Evolutionary conservation across 2,113 vertebrate species (phyloP).

Genomic region (Eolophus roseicapilla): DNA sequence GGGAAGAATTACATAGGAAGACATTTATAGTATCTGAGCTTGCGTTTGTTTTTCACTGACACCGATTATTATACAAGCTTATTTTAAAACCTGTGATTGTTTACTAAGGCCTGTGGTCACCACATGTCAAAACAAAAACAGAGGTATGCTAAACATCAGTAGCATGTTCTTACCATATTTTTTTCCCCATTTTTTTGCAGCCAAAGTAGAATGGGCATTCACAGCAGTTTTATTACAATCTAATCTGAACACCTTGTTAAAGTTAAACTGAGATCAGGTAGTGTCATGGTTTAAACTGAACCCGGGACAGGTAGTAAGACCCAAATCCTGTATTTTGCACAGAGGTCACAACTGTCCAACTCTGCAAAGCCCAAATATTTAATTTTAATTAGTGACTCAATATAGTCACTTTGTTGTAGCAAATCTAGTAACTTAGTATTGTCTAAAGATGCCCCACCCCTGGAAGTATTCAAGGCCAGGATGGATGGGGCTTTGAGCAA

Average conservation of each 20-base stretch:
- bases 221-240: background rate
- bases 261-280: background rate
- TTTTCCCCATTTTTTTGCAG: background rate
- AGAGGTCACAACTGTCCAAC: background rate
- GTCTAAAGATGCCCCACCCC: background rate
- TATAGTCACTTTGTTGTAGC: background rate
- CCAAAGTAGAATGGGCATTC: background rate
- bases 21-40: conserved; percentile 17
- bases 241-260: background rate
- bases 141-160: background rate
- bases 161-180: background rate
- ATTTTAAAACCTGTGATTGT: conserved; percentile 46
- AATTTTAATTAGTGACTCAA: background rate
- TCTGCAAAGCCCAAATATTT: background rate
- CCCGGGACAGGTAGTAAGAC: background rate
- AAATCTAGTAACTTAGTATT: background rate
- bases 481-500: background rate
- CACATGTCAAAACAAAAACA: conserved; percentile 35
- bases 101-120: conserved; percentile 12
- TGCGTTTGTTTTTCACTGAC: conserved; percentile 3
- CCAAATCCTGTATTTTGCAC: background rate
- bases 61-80: conserved; percentile 8
- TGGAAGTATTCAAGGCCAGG: background rate
- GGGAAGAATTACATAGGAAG: background rate
- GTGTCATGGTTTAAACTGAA: background rate